These are phyloP conservation scores for Tyrannus savana DNA, from an alignment of 2,113 vertebrate species.

Conservation along the genomic window DNA sequence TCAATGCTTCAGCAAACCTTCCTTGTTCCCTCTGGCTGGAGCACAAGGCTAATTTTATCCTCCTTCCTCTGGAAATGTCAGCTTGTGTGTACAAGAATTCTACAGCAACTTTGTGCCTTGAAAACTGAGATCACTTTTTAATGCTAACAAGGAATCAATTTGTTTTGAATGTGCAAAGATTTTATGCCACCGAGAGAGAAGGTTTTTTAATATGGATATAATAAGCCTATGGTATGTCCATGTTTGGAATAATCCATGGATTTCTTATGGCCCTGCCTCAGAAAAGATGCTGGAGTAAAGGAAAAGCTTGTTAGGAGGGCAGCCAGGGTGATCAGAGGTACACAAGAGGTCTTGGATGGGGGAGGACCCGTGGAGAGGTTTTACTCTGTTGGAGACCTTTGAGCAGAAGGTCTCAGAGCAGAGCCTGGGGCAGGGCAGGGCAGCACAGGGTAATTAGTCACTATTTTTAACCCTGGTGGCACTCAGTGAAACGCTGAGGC, in stretches of 20 bases:
- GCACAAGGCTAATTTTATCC: background rate
- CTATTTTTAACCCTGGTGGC: background rate
- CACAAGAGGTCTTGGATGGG: background rate
- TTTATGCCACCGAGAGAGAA: slow-evolving; percentile 18
- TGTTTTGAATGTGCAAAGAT: slow-evolving; percentile 42
- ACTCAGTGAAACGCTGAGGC: background rate
- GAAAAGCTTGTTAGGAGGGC: background rate
- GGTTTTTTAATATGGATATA: background rate
- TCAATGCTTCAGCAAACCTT: background rate
- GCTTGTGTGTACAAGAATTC: background rate
- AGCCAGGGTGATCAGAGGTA: background rate
- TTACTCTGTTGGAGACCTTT: background rate
- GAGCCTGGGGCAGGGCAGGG: background rate
- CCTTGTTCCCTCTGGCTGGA: background rate
- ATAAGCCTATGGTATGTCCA: background rate
- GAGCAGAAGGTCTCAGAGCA: background rate
- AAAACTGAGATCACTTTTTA: background rate
- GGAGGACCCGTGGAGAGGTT: background rate
- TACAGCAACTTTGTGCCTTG: background rate
- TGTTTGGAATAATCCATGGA: background rate
- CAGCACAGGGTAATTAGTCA: background rate
- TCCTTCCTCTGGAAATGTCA: background rate
- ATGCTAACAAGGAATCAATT: slow-evolving; percentile 37
- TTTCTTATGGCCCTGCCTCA: background rate
- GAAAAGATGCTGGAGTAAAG: background rate